Evolutionary conservation across 2,113 vertebrate genomes (phyloP).

Genomic region (Muscicapa adusta): DNA sequence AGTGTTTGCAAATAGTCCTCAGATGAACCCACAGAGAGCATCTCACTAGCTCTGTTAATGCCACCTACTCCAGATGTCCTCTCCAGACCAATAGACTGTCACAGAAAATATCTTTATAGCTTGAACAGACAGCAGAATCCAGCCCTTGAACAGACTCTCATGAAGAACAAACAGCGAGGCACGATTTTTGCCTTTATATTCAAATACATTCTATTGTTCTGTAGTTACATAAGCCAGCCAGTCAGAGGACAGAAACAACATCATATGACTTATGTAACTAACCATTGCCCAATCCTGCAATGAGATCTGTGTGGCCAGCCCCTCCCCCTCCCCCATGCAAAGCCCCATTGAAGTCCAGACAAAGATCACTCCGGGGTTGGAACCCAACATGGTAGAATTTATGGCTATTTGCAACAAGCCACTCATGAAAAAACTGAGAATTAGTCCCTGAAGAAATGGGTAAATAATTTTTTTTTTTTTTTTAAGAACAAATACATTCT

Average conservation of each 20-base stretch:
- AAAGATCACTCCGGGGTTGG: conserved; percentile 54
- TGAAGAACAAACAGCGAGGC: neutral
- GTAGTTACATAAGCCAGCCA: conserved; percentile 59
- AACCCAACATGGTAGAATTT: conserved; percentile 59
- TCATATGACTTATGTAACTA: conserved; percentile 67
- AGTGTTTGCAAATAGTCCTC: neutral
- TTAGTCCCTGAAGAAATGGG: conserved; percentile 54
- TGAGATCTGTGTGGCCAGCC: conserved; percentile 62
- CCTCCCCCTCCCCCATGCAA: conserved; percentile 45
- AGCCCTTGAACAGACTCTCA: neutral
- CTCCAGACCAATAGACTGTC: neutral
- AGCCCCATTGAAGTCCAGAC: conserved; percentile 60
- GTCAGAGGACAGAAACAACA: conserved; percentile 47
- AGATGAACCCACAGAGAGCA: neutral
- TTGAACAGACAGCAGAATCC: neutral
- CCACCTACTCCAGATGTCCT: conserved; percentile 25
- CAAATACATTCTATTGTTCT: conserved; percentile 50
- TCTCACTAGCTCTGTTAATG: neutral
- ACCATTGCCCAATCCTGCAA: conserved; percentile 56
- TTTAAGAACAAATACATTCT: conserved; percentile 58
- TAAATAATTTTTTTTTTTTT: conserved; percentile 50
- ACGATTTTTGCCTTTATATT: conserved; percentile 52
- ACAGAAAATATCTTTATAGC: conserved; percentile 11
- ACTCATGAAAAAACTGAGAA: conserved; percentile 47
- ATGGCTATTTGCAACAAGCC: conserved; percentile 55